phyloP scores from a whole-genome alignment of 2,113 vertebrate genomes.

The Pan paniscus region DNA sequence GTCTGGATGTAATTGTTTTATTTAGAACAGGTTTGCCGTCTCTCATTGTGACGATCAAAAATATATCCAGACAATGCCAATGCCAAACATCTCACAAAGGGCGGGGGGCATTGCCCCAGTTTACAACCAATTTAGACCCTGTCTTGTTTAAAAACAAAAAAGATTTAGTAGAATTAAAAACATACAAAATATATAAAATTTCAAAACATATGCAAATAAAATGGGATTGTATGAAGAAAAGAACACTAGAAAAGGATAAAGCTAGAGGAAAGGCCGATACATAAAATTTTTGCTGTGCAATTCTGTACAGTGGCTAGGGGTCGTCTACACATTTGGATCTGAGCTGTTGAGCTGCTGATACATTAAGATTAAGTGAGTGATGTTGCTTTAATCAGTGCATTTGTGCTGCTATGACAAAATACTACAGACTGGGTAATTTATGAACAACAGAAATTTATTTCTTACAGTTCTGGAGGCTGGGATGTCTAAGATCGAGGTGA shows the following conservation, averaged over 20 bases:
- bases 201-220: background rate
- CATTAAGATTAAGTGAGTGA: background rate
- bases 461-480: background rate
- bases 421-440: background rate
- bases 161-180: background rate
- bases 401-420: background rate
- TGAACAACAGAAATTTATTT: background rate
- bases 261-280: background rate
- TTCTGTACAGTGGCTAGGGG: background rate
- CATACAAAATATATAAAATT: background rate
- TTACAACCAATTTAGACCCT: background rate
- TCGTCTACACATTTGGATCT: background rate
- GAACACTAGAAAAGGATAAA: background rate
- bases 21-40: background rate
- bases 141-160: background rate
- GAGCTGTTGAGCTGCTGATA: background rate
- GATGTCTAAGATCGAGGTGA: background rate
- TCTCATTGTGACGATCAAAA: background rate
- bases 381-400: background rate
- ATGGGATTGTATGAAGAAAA: background rate
- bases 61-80: background rate
- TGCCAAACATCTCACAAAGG: background rate
- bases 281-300: background rate
- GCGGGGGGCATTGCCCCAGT: rapidly evolving
- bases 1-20: background rate